Percentiles rank a stretch among this genome's conserved stretches.
phyloP scores from a whole-genome alignment of 2,888 invertebrate genomes.

The Stictocephala bisonia region DNA sequence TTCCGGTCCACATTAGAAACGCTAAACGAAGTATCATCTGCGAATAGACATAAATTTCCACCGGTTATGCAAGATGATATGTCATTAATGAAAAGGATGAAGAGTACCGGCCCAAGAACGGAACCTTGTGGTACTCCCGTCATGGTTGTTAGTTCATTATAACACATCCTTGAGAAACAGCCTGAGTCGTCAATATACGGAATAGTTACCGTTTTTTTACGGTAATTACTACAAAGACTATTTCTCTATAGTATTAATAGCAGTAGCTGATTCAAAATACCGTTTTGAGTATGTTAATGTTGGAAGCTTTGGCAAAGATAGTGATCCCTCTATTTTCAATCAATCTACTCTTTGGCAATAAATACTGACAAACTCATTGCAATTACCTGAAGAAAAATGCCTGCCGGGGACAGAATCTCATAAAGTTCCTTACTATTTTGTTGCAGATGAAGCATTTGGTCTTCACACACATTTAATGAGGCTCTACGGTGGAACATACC shows the following conservation, averaged over 20 bases:
- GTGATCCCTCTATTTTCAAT: slow-evolving; percentile 44
- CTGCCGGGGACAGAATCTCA: slow-evolving; percentile 56
- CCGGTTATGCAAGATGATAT: too few relatives aligned
- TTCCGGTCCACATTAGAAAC: too few relatives aligned
- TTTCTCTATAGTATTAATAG: slow-evolving; percentile 33
- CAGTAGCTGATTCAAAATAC: slow-evolving; percentile 44
- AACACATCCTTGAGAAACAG: too few relatives aligned
- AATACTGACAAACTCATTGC: slow-evolving; percentile 31
- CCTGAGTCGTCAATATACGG: too few relatives aligned
- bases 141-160: too few relatives aligned
- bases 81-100: too few relatives aligned
- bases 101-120: too few relatives aligned
- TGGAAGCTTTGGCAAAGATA: slow-evolving; percentile 41
- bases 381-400: slow-evolving; percentile 55
- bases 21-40: too few relatives aligned
- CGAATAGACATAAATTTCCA: too few relatives aligned
- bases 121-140: too few relatives aligned
- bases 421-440: slow-evolving; percentile 57
- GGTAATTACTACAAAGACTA: slow-evolving; percentile 51
- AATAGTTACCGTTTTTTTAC: too few relatives aligned
- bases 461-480: slow-evolving; percentile 53
- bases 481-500: slow-evolving; percentile 55
- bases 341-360: slow-evolving; percentile 39
- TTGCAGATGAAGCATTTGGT: slow-evolving; percentile 60
- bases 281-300: slow-evolving; percentile 44